Percentiles rank a stretch among this genome's conserved stretches.
phyloP scores from a whole-genome alignment of 2,888 invertebrate genomes.

The Pseudolycoriella hygida region DNA sequence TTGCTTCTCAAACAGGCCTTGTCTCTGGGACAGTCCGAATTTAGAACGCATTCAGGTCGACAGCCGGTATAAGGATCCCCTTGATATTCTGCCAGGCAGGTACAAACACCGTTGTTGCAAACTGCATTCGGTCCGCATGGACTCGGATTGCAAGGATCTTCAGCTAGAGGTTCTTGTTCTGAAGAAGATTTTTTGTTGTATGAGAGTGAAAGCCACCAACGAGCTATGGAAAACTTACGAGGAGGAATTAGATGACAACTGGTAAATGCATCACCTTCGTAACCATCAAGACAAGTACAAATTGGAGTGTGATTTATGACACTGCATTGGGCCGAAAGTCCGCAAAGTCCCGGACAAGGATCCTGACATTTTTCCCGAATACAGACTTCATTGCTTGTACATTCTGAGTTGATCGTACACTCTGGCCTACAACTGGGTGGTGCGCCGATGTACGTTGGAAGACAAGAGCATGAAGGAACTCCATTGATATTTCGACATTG shows the following conservation, averaged over 20 bases:
- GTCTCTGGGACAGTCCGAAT: conserved; percentile 58
- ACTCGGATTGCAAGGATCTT: conserved; percentile 53
- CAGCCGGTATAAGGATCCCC: conserved; percentile 65
- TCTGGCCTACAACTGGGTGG: conserved; percentile 65
- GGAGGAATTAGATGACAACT: conserved; percentile 33
- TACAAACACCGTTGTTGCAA: conserved; percentile 53
- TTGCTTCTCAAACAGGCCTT: conserved; percentile 62
- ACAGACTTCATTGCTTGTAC: conserved; percentile 53
- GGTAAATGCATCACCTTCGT: conserved; percentile 59
- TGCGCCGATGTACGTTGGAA: conserved; percentile 49
- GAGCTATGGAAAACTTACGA: conserved; percentile 10
- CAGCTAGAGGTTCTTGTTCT: conserved; percentile 21
- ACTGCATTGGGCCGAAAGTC: conserved; percentile 48
- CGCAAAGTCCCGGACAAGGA: conserved; percentile 64
- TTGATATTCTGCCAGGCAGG: conserved; percentile 54
- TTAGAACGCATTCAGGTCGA: conserved; percentile 64
- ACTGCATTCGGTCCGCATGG: conserved; percentile 65
- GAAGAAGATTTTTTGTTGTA: neutral
- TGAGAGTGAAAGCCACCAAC: neutral
- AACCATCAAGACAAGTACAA: conserved; percentile 53
- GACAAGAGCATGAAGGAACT: conserved; percentile 53
- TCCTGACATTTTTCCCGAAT: conserved; percentile 54
- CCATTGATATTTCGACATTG: conserved; percentile 49
- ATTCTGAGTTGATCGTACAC: conserved; percentile 58
- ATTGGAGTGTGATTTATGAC: conserved; percentile 62